Conservation (phyloP, 1,140 invertebrate species). For the Helicoverpa zea region DNA sequence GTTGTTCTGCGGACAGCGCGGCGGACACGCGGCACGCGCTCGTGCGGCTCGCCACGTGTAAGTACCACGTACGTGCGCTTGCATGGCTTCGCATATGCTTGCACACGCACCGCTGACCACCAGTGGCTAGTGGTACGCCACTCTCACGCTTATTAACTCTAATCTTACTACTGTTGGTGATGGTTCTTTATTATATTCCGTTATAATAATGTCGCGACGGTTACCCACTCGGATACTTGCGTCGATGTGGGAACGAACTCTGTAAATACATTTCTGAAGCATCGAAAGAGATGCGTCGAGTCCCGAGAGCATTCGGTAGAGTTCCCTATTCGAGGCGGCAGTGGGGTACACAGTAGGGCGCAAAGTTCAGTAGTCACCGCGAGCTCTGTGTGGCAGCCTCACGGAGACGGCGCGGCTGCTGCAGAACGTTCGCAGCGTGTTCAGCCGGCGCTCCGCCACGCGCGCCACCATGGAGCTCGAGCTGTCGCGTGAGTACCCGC, state of each 20-base stretch:
- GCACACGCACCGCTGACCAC: slow-evolving; percentile 2
- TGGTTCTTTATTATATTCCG: slow-evolving; percentile 33
- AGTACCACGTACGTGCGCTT: slow-evolving; percentile 87
- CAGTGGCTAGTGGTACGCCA: slow-evolving; percentile 19
- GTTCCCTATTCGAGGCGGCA: slow-evolving; percentile 29
- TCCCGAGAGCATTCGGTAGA: not conserved
- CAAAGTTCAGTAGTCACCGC: slow-evolving; percentile 57
- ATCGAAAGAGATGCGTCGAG: not conserved
- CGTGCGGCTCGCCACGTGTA: slow-evolving; percentile 94
- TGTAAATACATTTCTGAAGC: not conserved
- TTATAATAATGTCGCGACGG: slow-evolving; percentile 8
- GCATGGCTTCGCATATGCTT: slow-evolving; percentile 58
- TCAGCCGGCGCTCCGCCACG: slow-evolving; percentile 93
- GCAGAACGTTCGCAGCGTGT: slow-evolving; percentile 96
- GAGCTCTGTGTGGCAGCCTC: slow-evolving; percentile 90
- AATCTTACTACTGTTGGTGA: slow-evolving; percentile 28
- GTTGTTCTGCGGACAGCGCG: slow-evolving; percentile 74
- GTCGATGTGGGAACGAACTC: slow-evolving; percentile 27
- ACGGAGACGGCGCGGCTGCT: slow-evolving; percentile 98
- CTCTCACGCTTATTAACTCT: slow-evolving; percentile 42
- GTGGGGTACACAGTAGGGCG: slow-evolving; percentile 9
- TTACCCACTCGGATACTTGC: not conserved
- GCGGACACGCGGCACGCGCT: slow-evolving; percentile 91
- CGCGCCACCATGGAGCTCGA: slow-evolving; percentile 94
- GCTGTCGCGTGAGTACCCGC: slow-evolving; percentile 94